Evolutionary conservation across 2,113 vertebrate genomes (phyloP).

Genomic region (Mesembrinibis cayennensis): DNA sequence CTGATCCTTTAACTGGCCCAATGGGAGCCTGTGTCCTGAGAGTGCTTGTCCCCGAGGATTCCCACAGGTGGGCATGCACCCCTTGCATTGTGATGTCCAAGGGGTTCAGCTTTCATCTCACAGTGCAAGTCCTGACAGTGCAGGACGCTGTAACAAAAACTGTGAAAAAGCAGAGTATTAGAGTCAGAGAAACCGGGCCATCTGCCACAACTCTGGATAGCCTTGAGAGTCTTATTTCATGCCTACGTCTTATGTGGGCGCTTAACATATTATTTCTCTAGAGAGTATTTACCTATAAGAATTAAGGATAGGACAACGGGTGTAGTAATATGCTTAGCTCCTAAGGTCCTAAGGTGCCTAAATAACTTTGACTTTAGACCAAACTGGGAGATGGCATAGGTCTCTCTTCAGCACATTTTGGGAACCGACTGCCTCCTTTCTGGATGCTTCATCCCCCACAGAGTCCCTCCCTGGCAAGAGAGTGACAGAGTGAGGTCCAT

Average conservation of each 20-base stretch:
- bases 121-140: not conserved
- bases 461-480: not conserved
- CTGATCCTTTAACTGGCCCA: not conserved
- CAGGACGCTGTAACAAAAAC: not conserved
- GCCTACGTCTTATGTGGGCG: not conserved
- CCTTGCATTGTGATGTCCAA: fast-evolving
- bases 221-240: not conserved
- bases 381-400: not conserved
- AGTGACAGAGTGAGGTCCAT: not conserved
- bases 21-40: not conserved
- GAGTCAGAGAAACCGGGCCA: not conserved
- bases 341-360: not conserved
- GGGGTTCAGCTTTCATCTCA: not conserved
- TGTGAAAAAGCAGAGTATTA: not conserved
- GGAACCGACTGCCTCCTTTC: not conserved
- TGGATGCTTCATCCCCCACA: not conserved
- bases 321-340: not conserved
- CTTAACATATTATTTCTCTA: not conserved
- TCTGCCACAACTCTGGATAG: not conserved
- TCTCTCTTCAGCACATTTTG: not conserved
- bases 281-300: not conserved
- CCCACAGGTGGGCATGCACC: not conserved
- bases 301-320: not conserved
- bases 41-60: not conserved
- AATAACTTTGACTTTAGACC: not conserved